Conservation (phyloP, 2,113 vertebrate species). For the Anser cygnoides region DNA sequence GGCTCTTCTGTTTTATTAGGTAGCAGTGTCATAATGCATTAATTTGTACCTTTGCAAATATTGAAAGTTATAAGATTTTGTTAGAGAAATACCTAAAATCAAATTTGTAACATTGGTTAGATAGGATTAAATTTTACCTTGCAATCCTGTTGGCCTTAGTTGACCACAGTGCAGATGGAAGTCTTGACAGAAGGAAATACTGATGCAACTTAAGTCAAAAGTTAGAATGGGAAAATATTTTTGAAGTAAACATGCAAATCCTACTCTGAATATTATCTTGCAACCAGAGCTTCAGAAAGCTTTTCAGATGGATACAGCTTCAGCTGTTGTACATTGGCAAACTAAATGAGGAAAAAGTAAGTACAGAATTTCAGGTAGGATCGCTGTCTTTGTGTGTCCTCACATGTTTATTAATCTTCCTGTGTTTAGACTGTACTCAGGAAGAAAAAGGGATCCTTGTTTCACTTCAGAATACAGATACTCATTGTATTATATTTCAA, state of each 20-base stretch:
- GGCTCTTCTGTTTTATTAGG: not conserved
- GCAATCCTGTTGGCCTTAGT: not conserved
- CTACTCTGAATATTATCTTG: not conserved
- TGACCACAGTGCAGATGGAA: not conserved
- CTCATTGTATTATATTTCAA: not conserved
- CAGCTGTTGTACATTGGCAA: rapidly evolving
- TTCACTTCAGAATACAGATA: constrained; percentile 24
- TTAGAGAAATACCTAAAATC: not conserved
- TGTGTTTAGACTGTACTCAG: not conserved
- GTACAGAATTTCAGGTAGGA: not conserved
- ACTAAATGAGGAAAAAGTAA: not conserved
- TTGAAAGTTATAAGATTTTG: not conserved
- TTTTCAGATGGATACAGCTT: not conserved
- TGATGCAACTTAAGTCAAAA: not conserved
- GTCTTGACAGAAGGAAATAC: not conserved
- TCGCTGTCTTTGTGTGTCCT: not conserved
- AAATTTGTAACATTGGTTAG: not conserved
- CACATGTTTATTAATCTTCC: not conserved
- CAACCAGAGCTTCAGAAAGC: not conserved
- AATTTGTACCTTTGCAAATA: not conserved
- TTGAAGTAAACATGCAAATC: not conserved
- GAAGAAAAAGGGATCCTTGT: not conserved
- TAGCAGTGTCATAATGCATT: not conserved
- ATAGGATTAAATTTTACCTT: not conserved
- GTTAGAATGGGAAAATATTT: not conserved